A percentile compares a stretch with the other conserved stretches of the same genome.
Evolutionary conservation across 35 echinoderm and acorn worm genomes (phyloP).

Genomic region (Ophiothrix spiculata): DNA sequence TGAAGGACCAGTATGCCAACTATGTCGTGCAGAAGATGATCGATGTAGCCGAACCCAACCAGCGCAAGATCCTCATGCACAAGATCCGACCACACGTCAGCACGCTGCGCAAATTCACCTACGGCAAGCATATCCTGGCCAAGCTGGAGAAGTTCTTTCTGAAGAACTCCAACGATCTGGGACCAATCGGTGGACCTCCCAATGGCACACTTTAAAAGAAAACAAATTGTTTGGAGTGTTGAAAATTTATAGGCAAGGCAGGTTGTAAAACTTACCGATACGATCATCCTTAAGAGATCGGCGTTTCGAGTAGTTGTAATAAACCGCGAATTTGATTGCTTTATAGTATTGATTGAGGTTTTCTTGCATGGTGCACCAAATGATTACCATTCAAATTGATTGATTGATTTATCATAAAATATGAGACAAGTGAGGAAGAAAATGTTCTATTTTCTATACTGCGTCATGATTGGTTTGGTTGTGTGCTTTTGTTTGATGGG

Average conservation of each 20-base stretch:
- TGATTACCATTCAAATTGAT: background rate
- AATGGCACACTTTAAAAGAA: constrained; percentile 80
- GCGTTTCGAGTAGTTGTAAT: background rate
- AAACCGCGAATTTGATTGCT: background rate
- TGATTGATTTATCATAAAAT: constrained; percentile 1
- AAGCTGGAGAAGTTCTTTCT: constrained; percentile 99
- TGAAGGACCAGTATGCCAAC: constrained; percentile 99
- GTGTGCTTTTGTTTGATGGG: background rate
- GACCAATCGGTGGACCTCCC: constrained; percentile 78
- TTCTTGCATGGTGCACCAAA: background rate
- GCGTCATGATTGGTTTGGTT: background rate
- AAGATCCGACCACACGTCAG: constrained; percentile 94
- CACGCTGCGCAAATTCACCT: constrained; percentile 93
- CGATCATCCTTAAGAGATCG: background rate
- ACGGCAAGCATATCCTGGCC: constrained; percentile 99
- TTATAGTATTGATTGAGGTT: background rate
- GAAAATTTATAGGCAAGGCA: background rate
- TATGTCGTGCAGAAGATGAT: constrained; percentile 99
- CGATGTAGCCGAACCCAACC: constrained; percentile 96
- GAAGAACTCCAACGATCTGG: constrained; percentile 97
- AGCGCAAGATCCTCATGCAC: constrained; percentile 94
- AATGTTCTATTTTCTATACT: background rate
- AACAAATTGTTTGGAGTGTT: background rate
- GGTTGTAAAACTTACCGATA: background rate
- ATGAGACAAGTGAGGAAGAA: background rate